Evolutionary conservation across 2,888 invertebrate species (phyloP), one percentile per base, ranked within the genome.

Genomic region (Saturnia pavonia): DNA sequence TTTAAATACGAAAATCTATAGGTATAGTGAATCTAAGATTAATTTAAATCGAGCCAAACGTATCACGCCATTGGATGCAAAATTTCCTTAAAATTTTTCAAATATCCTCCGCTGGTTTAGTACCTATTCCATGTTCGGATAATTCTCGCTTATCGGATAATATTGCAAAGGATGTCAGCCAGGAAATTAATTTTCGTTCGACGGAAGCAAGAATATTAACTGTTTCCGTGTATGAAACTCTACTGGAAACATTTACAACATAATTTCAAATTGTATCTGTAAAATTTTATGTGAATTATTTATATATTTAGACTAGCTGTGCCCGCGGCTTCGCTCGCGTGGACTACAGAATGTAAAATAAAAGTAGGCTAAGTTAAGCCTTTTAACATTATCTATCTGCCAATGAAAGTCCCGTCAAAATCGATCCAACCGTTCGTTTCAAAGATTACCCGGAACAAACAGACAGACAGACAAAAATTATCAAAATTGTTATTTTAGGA

Each of bases 141-240:
- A 14, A 60, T 25, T 60, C 27, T 60, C 57, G 6, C 27, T 27
- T 14, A 25, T 27, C 57, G 25, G 27, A 60, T 27, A 60, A 9
- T 27, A 27, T 60, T 60, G 57, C 57, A 27, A 60, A 60, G 25
- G 57, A 60, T 60, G 57, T 27, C 57, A 27, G 27, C 57, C 57
- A 27, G 57, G 57, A 60, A 60, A 60, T 60, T 60, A 60, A 60
- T 60, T 60, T 25, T 27, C 57, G 57, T 25, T 60, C 25, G 57
- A 27, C 57, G 57, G 57, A 60, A 27, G 57, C 27, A 27, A 25
- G 57, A 14, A 27, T 27, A 60, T 60, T 60, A 60, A 60, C 57
- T 1, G 25, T 27, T 60, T 25, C 57, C 57, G 57, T 19, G 57
- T 60, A 25, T 60, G 6, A 14, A 60, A 27, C 14, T 27, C 14